Evolutionary conservation across 2,888 invertebrate species (phyloP), one percentile per base, ranked within the genome.

Genomic region (Hanleya hanleyi): DNA sequence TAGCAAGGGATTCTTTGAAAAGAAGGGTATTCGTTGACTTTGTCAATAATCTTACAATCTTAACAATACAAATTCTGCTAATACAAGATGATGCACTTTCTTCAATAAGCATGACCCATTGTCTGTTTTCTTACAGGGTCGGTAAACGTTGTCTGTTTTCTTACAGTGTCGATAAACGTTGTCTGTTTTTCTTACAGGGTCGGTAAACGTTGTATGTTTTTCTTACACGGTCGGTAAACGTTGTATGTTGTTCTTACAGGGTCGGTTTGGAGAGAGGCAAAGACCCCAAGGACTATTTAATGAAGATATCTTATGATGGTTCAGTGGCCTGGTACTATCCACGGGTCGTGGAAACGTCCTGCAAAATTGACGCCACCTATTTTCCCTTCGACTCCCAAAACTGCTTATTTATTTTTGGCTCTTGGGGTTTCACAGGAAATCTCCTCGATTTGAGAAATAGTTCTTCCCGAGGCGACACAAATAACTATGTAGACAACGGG

Each of bases 321-420:
- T 22, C 47, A 1, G 68, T 68, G 29, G 12, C 15, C 22, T 68
- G 35, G 35, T 9, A 29, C 9, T 33, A 26, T 12, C 68, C 47
- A 5, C 18, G 26, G 5, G 32, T 29, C 5, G 15, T 68, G 35
- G 37, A 68, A 50, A 50, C 68, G 26, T 33, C n/a, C 3, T 68
- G 68, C 26, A 47, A 47, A 6, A 22, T 68, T 33, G 68, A 68
- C 35, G 35, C 50, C 35, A 50, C 49, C 33, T 1, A 68, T 32
- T 68, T 68, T 37, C 68, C 68, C n/a, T 68, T 18, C 18, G 68
- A 68, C 50, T 29, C 6, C 61, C 74, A 74, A 57, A 32, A 26
- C 18, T 74, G 74, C 47, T 26, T 15, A 6, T 66, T 71, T 32
- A 61, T 57, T 15, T 71, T 68, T 38, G 68, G 68, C n/a, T 68